Conservation (phyloP, 2,113 vertebrate species). For the Psilopsiagon aymara region DNA sequence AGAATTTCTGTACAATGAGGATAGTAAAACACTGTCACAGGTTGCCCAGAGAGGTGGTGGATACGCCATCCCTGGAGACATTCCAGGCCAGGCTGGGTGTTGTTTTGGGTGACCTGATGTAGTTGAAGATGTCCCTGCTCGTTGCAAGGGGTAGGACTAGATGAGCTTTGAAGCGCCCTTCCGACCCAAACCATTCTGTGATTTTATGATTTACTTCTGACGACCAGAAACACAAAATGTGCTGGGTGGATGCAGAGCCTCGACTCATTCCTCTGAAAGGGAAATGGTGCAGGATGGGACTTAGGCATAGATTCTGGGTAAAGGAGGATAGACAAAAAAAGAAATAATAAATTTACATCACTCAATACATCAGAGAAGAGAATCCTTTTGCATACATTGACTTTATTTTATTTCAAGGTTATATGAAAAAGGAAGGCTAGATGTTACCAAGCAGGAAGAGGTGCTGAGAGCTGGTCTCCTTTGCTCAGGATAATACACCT, state of each 20-base stretch:
- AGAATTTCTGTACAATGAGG: neutral
- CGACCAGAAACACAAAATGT: neutral
- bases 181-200: neutral
- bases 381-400: slow-evolving; percentile 61
- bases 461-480: slow-evolving; percentile 3
- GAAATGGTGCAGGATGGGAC: neutral
- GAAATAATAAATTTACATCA: neutral
- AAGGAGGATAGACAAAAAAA: neutral
- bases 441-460: slow-evolving; percentile 47
- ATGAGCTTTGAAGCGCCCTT: neutral
- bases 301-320: neutral
- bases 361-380: neutral
- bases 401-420: slow-evolving; percentile 68
- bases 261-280: neutral
- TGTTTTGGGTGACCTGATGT: neutral
- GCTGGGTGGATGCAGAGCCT: neutral
- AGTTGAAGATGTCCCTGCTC: neutral
- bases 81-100: neutral
- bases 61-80: neutral
- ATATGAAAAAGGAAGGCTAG: slow-evolving; percentile 57
- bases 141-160: neutral
- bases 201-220: neutral
- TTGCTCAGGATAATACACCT: slow-evolving; percentile 28
- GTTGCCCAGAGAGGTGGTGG: neutral
- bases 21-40: neutral